Evolutionary conservation across 2,888 invertebrate genomes (phyloP).

Genomic region (Athalia cordata): DNA sequence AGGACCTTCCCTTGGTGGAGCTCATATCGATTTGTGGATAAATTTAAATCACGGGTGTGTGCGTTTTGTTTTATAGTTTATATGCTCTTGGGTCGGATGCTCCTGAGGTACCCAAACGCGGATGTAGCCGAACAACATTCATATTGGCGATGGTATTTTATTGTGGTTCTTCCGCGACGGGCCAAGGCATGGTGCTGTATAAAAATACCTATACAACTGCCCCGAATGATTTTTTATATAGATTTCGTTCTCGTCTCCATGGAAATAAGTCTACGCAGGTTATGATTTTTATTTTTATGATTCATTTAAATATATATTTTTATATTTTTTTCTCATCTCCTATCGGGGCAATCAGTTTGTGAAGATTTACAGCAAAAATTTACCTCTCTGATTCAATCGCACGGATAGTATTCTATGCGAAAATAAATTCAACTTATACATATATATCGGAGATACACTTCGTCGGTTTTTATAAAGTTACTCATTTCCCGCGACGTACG

Average conservation of each 20-base stretch:
- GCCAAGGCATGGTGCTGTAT: slow-evolving; percentile 6
- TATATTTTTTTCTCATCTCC: background rate
- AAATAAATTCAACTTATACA: no score
- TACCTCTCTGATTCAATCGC: no score
- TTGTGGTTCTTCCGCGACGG: slow-evolving; percentile 25
- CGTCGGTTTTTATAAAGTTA: background rate
- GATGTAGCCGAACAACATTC: slow-evolving; percentile 41
- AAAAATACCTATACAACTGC: background rate
- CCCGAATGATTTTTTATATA: slow-evolving; percentile 22
- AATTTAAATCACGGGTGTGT: background rate
- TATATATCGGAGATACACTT: no score
- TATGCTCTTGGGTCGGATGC: slow-evolving; percentile 57
- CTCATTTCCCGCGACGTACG: slow-evolving; percentile 15
- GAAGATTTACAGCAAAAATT: background rate
- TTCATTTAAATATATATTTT: background rate
- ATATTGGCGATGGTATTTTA: slow-evolving; percentile 44
- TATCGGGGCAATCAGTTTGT: background rate
- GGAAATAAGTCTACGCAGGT: slow-evolving; percentile 13
- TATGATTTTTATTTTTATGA: slow-evolving; percentile 6
- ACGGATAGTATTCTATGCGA: no score
- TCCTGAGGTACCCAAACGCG: slow-evolving; percentile 1
- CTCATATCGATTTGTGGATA: slow-evolving; percentile 13
- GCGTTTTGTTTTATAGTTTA: slow-evolving; percentile 59
- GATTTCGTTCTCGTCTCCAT: slow-evolving; percentile 24
- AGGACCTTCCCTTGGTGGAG: no score